These are phyloP conservation scores for Lepus oiostolus DNA, from an alignment of 2,797 vertebrate species.

Conservation along the genomic window DNA sequence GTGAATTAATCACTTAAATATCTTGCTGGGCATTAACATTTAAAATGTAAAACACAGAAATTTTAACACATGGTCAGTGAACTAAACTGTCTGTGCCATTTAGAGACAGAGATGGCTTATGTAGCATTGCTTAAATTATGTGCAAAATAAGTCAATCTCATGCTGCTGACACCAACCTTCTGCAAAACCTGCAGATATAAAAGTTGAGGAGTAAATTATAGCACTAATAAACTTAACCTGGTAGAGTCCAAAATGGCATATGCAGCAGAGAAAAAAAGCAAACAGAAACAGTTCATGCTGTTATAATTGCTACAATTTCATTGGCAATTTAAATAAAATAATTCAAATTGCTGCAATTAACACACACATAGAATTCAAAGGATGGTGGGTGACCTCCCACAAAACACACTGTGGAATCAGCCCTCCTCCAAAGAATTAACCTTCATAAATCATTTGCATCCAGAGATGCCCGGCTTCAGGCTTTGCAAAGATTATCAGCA, in stretches of 20 bases:
- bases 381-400: constrained; percentile 55
- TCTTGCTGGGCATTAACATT: not conserved
- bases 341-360: constrained; percentile 77
- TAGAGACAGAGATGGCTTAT: not conserved
- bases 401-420: constrained; percentile 63
- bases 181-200: constrained; percentile 38
- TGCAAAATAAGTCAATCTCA: constrained; percentile 5
- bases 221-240: constrained; percentile 61
- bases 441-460: constrained; percentile 76
- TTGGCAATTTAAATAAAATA: constrained; percentile 77
- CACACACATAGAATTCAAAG: constrained; percentile 72
- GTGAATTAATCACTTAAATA: not conserved
- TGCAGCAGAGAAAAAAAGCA: constrained; percentile 65
- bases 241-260: constrained; percentile 30
- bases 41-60: not conserved
- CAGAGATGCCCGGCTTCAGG: constrained; percentile 25
- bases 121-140: not conserved
- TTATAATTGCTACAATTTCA: constrained; percentile 70
- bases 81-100: not conserved
- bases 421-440: constrained; percentile 74
- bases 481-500: constrained; percentile 43
- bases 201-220: constrained; percentile 62
- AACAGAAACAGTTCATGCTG: constrained; percentile 70
- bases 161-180: constrained; percentile 20
- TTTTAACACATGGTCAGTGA: not conserved